Evolutionary conservation across 2,113 vertebrate genomes (phyloP).

Genomic region (Colius striatus): DNA sequence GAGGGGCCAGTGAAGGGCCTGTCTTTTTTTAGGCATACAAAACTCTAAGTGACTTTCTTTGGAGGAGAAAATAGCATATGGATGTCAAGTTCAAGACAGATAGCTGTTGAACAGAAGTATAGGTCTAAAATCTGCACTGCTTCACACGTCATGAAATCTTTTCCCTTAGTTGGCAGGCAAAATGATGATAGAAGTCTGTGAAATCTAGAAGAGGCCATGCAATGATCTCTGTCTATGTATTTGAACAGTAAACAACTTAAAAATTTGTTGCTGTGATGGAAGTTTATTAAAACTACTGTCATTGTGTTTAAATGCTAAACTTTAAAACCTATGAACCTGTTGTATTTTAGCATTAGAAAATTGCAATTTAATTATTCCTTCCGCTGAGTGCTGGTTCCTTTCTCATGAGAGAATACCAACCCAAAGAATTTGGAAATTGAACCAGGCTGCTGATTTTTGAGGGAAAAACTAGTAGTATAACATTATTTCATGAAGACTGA

Average conservation of each 20-base stretch:
- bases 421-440: background rate
- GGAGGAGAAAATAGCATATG: slow-evolving; percentile 62
- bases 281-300: background rate
- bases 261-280: background rate
- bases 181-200: slow-evolving; percentile 29
- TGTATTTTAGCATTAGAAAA: background rate
- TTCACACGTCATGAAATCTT: slow-evolving; percentile 56
- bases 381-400: background rate
- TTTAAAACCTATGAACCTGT: background rate
- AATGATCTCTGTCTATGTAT: background rate
- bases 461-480: background rate
- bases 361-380: background rate
- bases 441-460: background rate
- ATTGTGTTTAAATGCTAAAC: background rate
- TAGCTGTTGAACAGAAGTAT: slow-evolving; percentile 57
- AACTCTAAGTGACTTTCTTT: slow-evolving; percentile 35
- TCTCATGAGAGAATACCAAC: background rate
- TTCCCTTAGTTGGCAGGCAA: slow-evolving; percentile 25
- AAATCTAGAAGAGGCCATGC: slow-evolving; percentile 22
- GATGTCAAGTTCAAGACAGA: slow-evolving; percentile 54
- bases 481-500: background rate
- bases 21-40: background rate
- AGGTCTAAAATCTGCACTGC: slow-evolving; percentile 54
- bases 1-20: background rate
- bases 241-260: background rate